Conservation (phyloP, 2,797 vertebrate genomes). For the Octomys mimax region DNA sequence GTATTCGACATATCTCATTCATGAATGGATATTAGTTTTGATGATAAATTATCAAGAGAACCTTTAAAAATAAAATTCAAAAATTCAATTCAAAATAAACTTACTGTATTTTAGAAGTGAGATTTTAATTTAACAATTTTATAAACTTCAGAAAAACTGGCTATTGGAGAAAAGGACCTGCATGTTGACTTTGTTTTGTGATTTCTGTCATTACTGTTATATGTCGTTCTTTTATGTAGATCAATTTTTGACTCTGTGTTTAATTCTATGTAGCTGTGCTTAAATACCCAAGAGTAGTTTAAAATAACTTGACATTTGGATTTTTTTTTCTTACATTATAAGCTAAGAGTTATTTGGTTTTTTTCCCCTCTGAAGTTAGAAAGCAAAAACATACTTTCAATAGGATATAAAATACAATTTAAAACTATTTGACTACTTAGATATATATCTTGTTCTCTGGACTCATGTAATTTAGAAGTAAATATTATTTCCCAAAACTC, state of each 20-base stretch:
- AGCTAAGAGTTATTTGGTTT: not conserved
- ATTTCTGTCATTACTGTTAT: not conserved
- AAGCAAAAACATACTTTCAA: not conserved
- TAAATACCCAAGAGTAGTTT: not conserved
- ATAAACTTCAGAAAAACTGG: not conserved
- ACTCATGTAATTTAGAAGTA: not conserved
- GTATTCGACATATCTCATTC: not conserved
- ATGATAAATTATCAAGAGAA: not conserved
- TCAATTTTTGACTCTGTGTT: not conserved
- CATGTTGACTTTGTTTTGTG: not conserved
- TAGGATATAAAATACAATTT: not conserved
- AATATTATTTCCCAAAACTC: not conserved
- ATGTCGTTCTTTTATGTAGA: not conserved
- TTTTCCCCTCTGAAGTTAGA: not conserved
- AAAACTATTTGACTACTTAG: not conserved
- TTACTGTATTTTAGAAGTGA: slow-evolving; percentile 3
- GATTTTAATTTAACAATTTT: not conserved
- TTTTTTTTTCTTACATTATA: not conserved
- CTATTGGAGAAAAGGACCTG: not conserved
- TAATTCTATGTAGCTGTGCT: not conserved
- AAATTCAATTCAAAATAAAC: not conserved
- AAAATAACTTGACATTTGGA: not conserved
- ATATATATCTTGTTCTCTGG: not conserved
- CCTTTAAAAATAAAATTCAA: not conserved
- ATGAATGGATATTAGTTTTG: not conserved